Base-by-base conservation (phyloP, 2,113 vertebrate species). In the Ailurus styani region DNA sequence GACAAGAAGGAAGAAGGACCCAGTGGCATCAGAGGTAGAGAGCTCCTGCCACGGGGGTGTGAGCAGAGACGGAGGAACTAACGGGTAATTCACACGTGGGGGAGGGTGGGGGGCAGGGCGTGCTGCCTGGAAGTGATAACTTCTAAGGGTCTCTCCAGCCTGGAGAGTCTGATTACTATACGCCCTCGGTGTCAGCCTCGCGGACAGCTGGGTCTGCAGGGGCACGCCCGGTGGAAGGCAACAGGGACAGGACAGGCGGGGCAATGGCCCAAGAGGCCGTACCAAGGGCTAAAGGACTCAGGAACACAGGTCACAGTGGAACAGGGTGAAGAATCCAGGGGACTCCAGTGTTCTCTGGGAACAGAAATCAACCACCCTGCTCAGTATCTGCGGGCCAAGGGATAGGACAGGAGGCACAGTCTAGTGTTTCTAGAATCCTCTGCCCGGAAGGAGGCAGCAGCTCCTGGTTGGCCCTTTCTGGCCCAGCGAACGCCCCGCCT, bases 41-140 rank as follows among this genome's bases (percentile, higher is more conserved):
- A 11, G 34, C 37, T 37, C 88, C 87, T 23, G 73, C 52, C 27
- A n/a, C 0, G 1, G 42, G 50, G 27, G 0, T 79, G 29, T 7
- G 52, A 52, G 34, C 40, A 23, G 17, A 31, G 45, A 29, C 3
- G n/a, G 78, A 25, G 10, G 73, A 75, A 45, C 40, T 45, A 75
- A 45, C 3, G 3, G 47, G 7, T 7, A 40, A 82, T 66, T 31
- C 66, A 34, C 31, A 78, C 8, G 1, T 3, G 0, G 42, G 7
- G 25, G 72, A 8, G 45, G 52, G 52, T 17, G 17, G 52, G 37
- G 40, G 40, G 60, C 2, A 14, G 50, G 13, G 5, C 6, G 2
- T 37, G 34, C 0, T 2, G 47, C 40, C 5, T n/a, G 2, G 25
- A 7, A 1, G 29, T 34, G 27, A 5, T 21, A 34, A 27, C 37